Evolutionary conservation across 2,888 invertebrate species (phyloP).

Genomic region (Megalurothrips usitatus): DNA sequence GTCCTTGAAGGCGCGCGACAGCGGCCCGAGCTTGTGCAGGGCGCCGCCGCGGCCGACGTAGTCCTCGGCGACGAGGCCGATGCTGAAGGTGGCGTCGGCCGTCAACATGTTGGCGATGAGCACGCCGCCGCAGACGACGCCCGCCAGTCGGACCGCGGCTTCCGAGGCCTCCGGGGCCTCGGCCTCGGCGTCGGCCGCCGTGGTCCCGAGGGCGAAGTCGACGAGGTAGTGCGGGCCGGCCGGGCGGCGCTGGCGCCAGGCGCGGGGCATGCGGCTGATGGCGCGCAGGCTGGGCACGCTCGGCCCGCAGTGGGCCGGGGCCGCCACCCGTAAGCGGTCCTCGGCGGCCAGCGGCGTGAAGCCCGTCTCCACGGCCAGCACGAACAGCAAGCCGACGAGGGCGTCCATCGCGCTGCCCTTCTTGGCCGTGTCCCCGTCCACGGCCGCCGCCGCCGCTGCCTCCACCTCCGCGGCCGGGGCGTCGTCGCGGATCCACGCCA

Average conservation of each 20-base stretch:
- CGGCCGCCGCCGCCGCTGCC: background rate
- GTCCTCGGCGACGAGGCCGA: background rate
- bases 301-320: background rate
- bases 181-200: background rate
- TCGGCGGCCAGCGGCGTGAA: background rate
- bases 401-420: background rate
- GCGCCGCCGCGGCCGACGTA: background rate
- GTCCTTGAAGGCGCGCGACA: conserved; percentile 7
- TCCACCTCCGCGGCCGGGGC: background rate
- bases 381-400: background rate
- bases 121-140: background rate
- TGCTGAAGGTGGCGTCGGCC: background rate
- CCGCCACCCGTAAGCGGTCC: background rate
- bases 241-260: background rate
- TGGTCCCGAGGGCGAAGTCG: background rate
- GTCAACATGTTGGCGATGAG: conserved; percentile 6
- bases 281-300: background rate
- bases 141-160: background rate
- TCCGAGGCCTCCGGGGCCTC: background rate
- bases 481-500: background rate
- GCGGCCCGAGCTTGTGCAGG: background rate
- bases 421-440: background rate
- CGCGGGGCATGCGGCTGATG: background rate
- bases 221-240: background rate
- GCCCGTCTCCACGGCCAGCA: conserved; percentile 11